Evolutionary conservation across 2,797 vertebrate species (phyloP).

Genomic region (Chromis chromis): DNA sequence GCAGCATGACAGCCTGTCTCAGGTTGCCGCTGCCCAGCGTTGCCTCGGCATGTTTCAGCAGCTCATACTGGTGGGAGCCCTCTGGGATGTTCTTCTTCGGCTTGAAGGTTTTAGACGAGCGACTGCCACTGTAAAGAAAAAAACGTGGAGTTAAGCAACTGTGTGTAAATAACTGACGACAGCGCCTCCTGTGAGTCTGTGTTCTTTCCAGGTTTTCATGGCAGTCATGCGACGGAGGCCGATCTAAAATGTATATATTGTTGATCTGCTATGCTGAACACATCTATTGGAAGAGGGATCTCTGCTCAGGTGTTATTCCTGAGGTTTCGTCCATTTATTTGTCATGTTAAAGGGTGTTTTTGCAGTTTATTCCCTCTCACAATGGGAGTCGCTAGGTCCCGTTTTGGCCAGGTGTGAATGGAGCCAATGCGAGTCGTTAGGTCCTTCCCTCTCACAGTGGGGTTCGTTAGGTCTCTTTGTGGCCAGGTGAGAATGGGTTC

Average conservation of each 20-base stretch:
- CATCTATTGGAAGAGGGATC: not conserved
- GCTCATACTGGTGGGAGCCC: conserved; percentile 96
- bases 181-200: not conserved
- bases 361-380: no score
- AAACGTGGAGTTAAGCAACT: conserved; percentile 14
- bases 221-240: not conserved
- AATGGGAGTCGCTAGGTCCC: no score
- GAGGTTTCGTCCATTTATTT: not conserved
- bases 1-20: conserved; percentile 95
- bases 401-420: no score
- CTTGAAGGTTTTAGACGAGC: conserved; percentile 96
- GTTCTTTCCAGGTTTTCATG: not conserved
- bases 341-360: not conserved
- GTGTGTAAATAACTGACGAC: not conserved
- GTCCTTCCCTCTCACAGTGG: no score
- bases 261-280: not conserved
- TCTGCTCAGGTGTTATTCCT: not conserved
- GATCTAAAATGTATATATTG: not conserved
- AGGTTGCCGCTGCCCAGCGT: conserved; percentile 96
- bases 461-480: no score
- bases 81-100: conserved; percentile 98
- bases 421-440: no score
- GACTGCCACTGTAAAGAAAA: conserved; percentile 86
- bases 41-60: conserved; percentile 95
- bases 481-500: no score